Conservation (phyloP, 2,888 invertebrate species). For the Callosobruchus maculatus region DNA sequence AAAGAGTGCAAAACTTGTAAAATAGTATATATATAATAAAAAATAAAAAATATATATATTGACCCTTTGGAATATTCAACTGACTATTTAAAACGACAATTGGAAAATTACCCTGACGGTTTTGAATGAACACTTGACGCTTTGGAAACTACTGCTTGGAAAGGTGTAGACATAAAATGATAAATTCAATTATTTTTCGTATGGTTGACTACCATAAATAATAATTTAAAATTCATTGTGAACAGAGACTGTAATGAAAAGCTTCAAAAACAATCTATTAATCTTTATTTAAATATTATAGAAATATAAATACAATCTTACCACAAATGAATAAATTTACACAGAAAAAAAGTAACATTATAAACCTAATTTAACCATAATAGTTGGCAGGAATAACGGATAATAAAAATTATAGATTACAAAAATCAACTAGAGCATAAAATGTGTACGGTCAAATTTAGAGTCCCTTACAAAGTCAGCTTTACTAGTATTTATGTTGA, state of each 20-base stretch:
- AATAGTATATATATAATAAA: too few relatives aligned
- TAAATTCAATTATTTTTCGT: too few relatives aligned
- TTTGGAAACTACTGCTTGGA: too few relatives aligned
- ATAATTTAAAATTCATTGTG: slow-evolving; percentile 2
- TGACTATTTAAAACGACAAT: too few relatives aligned
- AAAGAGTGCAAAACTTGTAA: too few relatives aligned
- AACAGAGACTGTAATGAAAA: slow-evolving; percentile 1
- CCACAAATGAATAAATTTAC: slow-evolving; percentile 23
- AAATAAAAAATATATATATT: too few relatives aligned
- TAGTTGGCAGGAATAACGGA: slow-evolving; percentile 23
- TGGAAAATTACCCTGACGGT: too few relatives aligned
- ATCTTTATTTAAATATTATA: slow-evolving; percentile 21
- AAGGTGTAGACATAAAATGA: too few relatives aligned
- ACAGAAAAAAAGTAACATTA: slow-evolving; percentile 18
- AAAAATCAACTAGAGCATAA: slow-evolving; percentile 22
- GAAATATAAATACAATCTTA: slow-evolving; percentile 25
- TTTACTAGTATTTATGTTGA: background rate
- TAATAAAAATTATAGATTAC: slow-evolving; percentile 17
- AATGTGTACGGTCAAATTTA: background rate
- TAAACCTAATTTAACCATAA: slow-evolving; percentile 22
- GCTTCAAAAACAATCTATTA: slow-evolving; percentile 14
- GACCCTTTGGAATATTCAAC: too few relatives aligned
- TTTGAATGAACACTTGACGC: too few relatives aligned
- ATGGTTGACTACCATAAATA: slow-evolving; percentile 34
- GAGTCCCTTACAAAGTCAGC: background rate